Conservation (phyloP, 2,113 vertebrate genomes). For the Platichthys flesus region DNA sequence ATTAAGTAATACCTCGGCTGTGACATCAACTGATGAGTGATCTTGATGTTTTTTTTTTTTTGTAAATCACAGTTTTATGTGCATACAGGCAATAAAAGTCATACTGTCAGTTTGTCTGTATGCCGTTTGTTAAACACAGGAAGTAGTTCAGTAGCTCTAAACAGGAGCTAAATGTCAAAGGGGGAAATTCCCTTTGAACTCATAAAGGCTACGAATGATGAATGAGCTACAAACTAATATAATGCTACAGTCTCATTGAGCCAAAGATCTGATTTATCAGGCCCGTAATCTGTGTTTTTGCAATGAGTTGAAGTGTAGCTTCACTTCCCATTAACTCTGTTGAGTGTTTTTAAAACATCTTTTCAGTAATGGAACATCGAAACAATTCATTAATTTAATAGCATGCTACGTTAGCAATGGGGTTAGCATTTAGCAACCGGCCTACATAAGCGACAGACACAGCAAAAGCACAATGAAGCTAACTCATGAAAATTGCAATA, state of each 20-base stretch:
- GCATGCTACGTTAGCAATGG: slow-evolving; percentile 59
- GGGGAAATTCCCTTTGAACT: slow-evolving; percentile 29
- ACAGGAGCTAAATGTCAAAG: slow-evolving; percentile 52
- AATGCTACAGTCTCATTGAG: slow-evolving; percentile 64
- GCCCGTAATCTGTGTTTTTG: slow-evolving; percentile 19
- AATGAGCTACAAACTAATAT: slow-evolving; percentile 60
- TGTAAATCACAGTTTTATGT: slow-evolving; percentile 65
- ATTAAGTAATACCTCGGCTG: slow-evolving; percentile 42
- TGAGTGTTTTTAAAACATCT: slow-evolving; percentile 8
- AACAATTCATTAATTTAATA: slow-evolving; percentile 9
- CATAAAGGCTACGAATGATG: slow-evolving; percentile 39
- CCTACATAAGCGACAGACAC: slow-evolving; percentile 37
- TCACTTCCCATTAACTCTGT: slow-evolving; percentile 7
- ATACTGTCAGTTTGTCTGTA: slow-evolving; percentile 19
- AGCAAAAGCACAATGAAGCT: slow-evolving; percentile 43
- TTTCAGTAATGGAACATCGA: slow-evolving; percentile 18
- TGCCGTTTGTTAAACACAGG: slow-evolving; percentile 47
- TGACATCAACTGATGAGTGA: slow-evolving; percentile 60
- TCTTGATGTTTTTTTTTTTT: neutral
- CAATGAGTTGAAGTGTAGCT: slow-evolving; percentile 7
- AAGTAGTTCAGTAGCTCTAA: slow-evolving; percentile 49
- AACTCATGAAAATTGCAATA: slow-evolving; percentile 19
- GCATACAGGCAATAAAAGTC: slow-evolving; percentile 42
- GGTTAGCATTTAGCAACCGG: slow-evolving; percentile 39
- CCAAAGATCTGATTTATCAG: slow-evolving; percentile 17